Percentiles rank a stretch among this genome's conserved stretches.
Evolutionary conservation across 1,140 invertebrate species (phyloP).

Genomic region (Drosophila bocki): DNA sequence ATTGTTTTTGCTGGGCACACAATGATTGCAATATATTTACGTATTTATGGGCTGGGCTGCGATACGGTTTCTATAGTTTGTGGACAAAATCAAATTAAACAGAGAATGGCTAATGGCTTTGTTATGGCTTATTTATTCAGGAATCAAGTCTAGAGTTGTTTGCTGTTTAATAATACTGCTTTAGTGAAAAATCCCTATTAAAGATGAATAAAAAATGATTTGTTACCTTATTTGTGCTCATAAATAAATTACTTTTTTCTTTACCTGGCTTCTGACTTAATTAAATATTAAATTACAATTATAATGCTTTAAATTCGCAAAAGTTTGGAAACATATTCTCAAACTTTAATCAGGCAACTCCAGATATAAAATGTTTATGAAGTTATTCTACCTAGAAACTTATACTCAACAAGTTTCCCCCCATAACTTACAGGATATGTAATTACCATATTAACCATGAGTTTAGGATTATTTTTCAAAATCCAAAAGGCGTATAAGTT

Average conservation of each 20-base stretch:
- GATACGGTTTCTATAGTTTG: slow-evolving; percentile 11
- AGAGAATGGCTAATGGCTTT: slow-evolving; percentile 20
- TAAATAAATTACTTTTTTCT: too few relatives aligned
- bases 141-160: background rate
- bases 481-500: background rate
- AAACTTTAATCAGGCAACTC: background rate
- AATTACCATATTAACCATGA: background rate
- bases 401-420: background rate
- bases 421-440: background rate
- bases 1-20: slow-evolving; percentile 25
- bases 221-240: background rate
- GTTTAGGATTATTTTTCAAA: background rate
- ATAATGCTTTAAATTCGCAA: background rate
- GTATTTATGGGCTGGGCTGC: slow-evolving; percentile 16
- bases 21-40: slow-evolving; percentile 18
- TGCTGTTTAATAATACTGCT: background rate
- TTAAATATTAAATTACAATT: background rate
- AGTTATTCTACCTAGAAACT: background rate
- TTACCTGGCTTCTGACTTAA: background rate
- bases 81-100: slow-evolving; percentile 16
- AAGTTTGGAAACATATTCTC: background rate
- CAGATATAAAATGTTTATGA: background rate
- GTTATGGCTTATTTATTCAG: slow-evolving; percentile 21
- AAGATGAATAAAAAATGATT: background rate
- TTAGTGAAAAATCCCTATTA: background rate